These are phyloP conservation scores for Coreius guichenoti DNA, from an alignment of 2,797 vertebrate genomes.

Conservation along the genomic window DNA sequence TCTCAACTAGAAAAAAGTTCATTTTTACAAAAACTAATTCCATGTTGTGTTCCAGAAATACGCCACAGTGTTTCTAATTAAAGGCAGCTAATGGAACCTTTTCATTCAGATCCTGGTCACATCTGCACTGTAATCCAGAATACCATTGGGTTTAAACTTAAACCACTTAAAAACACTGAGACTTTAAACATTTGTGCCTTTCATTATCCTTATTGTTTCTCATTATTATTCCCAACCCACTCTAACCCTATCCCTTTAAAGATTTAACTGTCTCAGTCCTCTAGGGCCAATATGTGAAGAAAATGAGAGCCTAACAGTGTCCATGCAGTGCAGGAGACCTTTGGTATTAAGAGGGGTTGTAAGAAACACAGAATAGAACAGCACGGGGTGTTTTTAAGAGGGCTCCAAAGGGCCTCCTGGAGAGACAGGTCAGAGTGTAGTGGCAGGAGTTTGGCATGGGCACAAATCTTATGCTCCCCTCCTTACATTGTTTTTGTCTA, in stretches of 20 bases:
- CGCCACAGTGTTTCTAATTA: slow-evolving; percentile 25
- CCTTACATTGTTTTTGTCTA: slow-evolving; percentile 40
- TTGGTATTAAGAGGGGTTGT: not conserved
- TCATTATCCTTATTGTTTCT: not conserved
- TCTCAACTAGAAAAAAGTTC: not conserved
- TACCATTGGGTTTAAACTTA: not conserved
- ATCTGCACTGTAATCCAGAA: slow-evolving; percentile 10
- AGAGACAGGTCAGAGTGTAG: slow-evolving; percentile 54
- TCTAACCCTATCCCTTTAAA: not conserved
- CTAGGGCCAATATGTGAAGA: not conserved
- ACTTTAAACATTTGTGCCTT: not conserved
- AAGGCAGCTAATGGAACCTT: slow-evolving; percentile 14
- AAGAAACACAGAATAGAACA: not conserved
- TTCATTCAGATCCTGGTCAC: slow-evolving; percentile 9
- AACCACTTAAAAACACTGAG: not conserved
- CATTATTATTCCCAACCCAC: not conserved
- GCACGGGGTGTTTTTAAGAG: slow-evolving; percentile 2
- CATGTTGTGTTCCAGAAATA: slow-evolving; percentile 5
- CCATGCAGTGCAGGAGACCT: not conserved
- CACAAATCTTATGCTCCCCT: slow-evolving; percentile 4
- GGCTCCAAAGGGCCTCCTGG: slow-evolving; percentile 17
- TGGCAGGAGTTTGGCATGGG: slow-evolving; percentile 64
- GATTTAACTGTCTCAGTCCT: not conserved
- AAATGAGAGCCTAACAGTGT: not conserved
- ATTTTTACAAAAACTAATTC: slow-evolving; percentile 11